Conservation (phyloP, 2,797 vertebrate genomes). For the Numenius phaeopus region DNA sequence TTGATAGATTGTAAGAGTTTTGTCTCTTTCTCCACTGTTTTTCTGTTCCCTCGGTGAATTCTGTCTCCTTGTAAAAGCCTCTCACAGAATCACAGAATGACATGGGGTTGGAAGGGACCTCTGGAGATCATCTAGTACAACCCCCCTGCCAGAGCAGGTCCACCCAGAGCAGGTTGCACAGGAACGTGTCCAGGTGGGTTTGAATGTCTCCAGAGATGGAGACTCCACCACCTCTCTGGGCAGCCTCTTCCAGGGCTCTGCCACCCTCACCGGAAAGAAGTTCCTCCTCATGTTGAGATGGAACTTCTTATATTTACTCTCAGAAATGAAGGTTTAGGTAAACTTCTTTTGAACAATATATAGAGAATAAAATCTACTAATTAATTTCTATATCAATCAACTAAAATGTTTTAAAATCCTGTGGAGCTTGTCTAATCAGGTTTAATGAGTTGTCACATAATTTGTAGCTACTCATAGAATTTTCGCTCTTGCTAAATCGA, state of each 20-base stretch:
- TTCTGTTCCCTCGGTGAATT: not conserved
- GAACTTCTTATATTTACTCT: not conserved
- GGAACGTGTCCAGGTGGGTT: too few species aligned
- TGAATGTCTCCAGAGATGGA: too few species aligned
- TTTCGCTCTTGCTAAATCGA: not conserved
- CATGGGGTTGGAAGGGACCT: too few species aligned
- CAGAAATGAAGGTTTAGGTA: not conserved
- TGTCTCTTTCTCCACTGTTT: not conserved
- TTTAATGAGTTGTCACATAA: not conserved
- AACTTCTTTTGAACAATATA: not conserved
- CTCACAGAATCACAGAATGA: too few species aligned
- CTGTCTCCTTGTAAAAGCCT: not conserved
- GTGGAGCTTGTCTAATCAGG: not conserved
- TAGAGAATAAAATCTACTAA: not conserved
- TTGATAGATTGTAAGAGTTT: not conserved
- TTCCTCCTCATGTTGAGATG: too few species aligned
- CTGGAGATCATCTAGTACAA: too few species aligned
- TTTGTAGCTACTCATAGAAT: conserved; percentile 1
- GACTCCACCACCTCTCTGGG: too few species aligned
- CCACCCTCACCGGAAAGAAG: too few species aligned
- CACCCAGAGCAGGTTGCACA: too few species aligned
- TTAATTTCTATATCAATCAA: not conserved
- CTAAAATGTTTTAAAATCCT: not conserved
- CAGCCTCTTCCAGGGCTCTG: too few species aligned
- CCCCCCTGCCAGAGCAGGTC: too few species aligned